Evolutionary conservation across 2,113 vertebrate species (phyloP).

Genomic region (Pungitius pungitius): DNA sequence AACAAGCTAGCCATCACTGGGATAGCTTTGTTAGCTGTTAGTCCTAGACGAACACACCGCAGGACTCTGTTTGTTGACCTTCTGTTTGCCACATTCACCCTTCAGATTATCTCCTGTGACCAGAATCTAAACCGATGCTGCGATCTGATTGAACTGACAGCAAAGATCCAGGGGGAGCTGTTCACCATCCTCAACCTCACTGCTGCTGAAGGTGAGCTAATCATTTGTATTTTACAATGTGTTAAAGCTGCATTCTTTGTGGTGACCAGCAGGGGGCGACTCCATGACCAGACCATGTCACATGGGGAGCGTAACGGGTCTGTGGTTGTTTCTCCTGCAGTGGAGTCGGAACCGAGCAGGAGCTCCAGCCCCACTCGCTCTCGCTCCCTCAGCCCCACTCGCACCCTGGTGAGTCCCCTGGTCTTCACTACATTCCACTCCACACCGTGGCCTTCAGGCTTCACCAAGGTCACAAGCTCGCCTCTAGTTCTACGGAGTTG

Average conservation of each 20-base stretch:
- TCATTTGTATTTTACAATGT: background rate
- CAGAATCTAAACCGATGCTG: slow-evolving; percentile 90
- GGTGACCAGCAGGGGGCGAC: background rate
- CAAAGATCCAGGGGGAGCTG: slow-evolving; percentile 89
- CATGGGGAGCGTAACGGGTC: too few relatives aligned
- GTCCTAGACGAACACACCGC: too few relatives aligned
- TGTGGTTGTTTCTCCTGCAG: slow-evolving; percentile 63
- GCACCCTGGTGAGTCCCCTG: slow-evolving; percentile 75
- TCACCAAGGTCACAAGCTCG: slow-evolving; percentile 21
- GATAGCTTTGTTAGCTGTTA: too few relatives aligned
- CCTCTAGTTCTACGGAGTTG: background rate
- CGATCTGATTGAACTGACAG: slow-evolving; percentile 90
- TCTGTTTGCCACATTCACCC: slow-evolving; percentile 12
- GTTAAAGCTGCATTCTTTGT: background rate
- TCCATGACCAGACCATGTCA: too few relatives aligned
- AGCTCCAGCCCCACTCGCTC: slow-evolving; percentile 83
- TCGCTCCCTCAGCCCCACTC: slow-evolving; percentile 78
- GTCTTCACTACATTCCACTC: slow-evolving; percentile 6
- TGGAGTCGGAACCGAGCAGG: slow-evolving; percentile 82
- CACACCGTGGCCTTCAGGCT: slow-evolving; percentile 45
- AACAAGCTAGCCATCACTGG: too few relatives aligned
- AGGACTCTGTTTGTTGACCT: background rate
- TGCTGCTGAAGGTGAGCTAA: slow-evolving; percentile 84
- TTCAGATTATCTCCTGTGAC: slow-evolving; percentile 87
- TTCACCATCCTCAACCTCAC: slow-evolving; percentile 88